Evolutionary conservation across 2,888 invertebrate species (phyloP).

Genomic region (Diogma glabrata): DNA sequence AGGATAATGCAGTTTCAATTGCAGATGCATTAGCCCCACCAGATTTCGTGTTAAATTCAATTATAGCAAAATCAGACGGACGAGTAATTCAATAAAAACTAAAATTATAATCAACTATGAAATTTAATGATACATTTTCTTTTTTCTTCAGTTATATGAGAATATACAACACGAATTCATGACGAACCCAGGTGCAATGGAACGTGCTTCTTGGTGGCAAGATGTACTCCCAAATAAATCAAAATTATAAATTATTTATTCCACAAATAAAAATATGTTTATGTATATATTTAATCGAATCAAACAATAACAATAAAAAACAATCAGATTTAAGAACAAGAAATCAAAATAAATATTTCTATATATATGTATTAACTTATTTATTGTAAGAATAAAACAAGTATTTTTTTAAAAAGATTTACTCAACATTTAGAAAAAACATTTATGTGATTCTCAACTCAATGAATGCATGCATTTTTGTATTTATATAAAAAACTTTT

Average conservation of each 20-base stretch:
- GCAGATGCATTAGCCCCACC: slow-evolving; percentile 82
- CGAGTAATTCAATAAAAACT: slow-evolving; percentile 46
- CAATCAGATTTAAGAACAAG: too few relatives aligned
- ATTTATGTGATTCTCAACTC: too few relatives aligned
- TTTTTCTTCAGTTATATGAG: slow-evolving; percentile 66
- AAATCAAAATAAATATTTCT: too few relatives aligned
- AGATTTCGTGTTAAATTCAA: slow-evolving; percentile 80
- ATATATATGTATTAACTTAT: too few relatives aligned
- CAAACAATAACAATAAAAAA: too few relatives aligned
- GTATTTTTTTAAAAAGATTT: too few relatives aligned
- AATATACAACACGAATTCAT: slow-evolving; percentile 60
- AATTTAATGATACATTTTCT: slow-evolving; percentile 26
- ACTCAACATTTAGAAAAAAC: too few relatives aligned
- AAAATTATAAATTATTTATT: slow-evolving; percentile 25
- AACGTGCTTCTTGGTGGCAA: slow-evolving; percentile 64
- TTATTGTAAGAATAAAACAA: too few relatives aligned
- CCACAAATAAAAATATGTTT: too few relatives aligned
- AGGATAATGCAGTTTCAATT: slow-evolving; percentile 61
- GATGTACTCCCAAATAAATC: slow-evolving; percentile 38
- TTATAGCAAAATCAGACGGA: slow-evolving; percentile 75
- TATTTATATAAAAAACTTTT: too few relatives aligned
- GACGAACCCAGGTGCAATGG: slow-evolving; percentile 54
- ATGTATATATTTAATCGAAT: not conserved
- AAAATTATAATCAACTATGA: slow-evolving; percentile 13
- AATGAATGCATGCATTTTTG: too few relatives aligned